Evolutionary conservation across 2,797 vertebrate genomes (phyloP), one percentile per base, ranked within the genome.

Genomic region (Cottoperca gobio): DNA sequence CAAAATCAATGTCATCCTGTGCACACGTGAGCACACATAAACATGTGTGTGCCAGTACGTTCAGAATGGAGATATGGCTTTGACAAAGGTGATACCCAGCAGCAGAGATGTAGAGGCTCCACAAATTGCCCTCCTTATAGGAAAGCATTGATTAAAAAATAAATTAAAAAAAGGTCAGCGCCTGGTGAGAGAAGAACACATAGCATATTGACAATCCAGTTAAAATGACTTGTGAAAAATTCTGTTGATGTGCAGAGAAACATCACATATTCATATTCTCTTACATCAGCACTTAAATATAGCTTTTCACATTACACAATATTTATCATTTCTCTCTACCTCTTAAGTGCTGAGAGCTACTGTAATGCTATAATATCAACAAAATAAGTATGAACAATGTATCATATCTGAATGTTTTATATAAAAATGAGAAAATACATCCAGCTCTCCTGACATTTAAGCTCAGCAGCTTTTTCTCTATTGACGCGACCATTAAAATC

Each of bases 211-310:
- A 87, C 75, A 70, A 77, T 78, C 21, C 76, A 69, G 69, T 85
- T 88, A 78, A 83, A 86, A 81, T 54, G 24, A 65, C 64, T 71
- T 55, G 61, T 76, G 70, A 86, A 87, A 82, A 85, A 58, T 68
- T 55, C 28, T 5, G 42, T 52, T 84, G 71, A 84, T 52, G 73
- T 83, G 69, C 14, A 5, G 49, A 21, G 53, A 76, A 76, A 76
- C 35, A 67, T 49, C 69, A 68, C 23, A 31, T 69, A 37, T 79
- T 76, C 53, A 28, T 58, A 16, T 66, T 64, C 61, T 58, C 69
- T 59, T 35, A 57, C 53, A 58, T 54, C 46, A 62, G 72, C 65
- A 69, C 53, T 82, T 75, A 66, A 35, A 80, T 54, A 72, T 50
- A 26, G 65, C 61, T 73, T 82, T 66, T 76, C 52, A 66, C 63